Evolutionary conservation across 2,113 vertebrate species (phyloP).

Genomic region (Bambusicola thoracicus): DNA sequence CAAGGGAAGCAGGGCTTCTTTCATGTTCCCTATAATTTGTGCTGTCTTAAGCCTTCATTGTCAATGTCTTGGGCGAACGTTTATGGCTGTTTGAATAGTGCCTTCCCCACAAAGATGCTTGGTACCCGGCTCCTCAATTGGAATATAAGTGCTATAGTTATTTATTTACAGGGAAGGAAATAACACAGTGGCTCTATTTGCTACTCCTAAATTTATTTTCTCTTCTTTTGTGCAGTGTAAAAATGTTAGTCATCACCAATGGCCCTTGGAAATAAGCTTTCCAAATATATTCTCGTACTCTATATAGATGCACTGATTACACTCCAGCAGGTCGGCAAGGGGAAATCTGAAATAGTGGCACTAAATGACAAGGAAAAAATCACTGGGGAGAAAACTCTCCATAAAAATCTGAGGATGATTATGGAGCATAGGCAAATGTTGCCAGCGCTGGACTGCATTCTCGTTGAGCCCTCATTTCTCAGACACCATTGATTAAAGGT

Average conservation of each 20-base stretch:
- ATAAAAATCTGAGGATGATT: slow-evolving; percentile 43
- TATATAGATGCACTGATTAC: slow-evolving; percentile 72
- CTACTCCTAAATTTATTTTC: slow-evolving; percentile 75
- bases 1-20: slow-evolving; percentile 53
- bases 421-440: slow-evolving; percentile 30
- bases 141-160: slow-evolving; percentile 62
- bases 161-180: slow-evolving; percentile 75
- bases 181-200: slow-evolving; percentile 74
- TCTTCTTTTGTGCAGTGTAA: slow-evolving; percentile 68
- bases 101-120: slow-evolving; percentile 55
- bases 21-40: slow-evolving; percentile 66
- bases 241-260: slow-evolving; percentile 77
- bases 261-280: slow-evolving; percentile 79
- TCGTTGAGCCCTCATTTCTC: background rate
- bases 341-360: slow-evolving; percentile 67
- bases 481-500: slow-evolving; percentile 41
- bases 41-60: slow-evolving; percentile 65
- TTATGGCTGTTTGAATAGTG: slow-evolving; percentile 47
- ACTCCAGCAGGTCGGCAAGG: slow-evolving; percentile 67
- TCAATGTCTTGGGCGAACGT: slow-evolving; percentile 60
- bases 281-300: slow-evolving; percentile 77
- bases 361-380: slow-evolving; percentile 67
- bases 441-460: background rate
- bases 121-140: slow-evolving; percentile 4
- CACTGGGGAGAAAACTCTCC: slow-evolving; percentile 53